Evolutionary conservation across 2,113 vertebrate genomes (phyloP), one percentile per base, ranked within the genome.

Genomic region (Rhinoderma darwinii): DNA sequence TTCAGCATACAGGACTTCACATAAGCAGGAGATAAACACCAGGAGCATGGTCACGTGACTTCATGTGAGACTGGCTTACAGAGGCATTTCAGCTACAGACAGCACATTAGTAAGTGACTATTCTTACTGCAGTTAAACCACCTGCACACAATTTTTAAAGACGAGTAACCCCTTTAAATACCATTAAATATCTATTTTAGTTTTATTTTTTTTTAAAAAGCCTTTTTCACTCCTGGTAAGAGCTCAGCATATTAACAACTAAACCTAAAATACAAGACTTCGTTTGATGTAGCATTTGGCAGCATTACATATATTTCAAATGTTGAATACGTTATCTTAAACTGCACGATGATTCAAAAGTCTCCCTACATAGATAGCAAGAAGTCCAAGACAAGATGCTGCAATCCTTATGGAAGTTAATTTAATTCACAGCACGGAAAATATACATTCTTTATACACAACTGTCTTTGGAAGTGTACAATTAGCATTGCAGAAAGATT

Each of bases 391-490:
- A 43, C 56, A 39, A 41, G 66, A 72, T 25, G 15, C 61, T 89
- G 73, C 47, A 73, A 20, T 79, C 54, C 77, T 89, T 50, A 66
- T 11, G 86, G 61, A 61, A 87, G 80, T 75, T 86, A 41, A 43
- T 88, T 68, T 89, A 79, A 88, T 81, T 89, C 18, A 41, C 73
- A 73, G 54, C 61, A 61, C 20, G 12, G 30, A 8, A 87, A 89
- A 88, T 81, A 63, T 22, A 50, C 11, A 87, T 32, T 9, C 75
- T 88, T 90, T 87, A 82, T 79, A n/a, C 84, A 70, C 56, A 59
- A 61, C 5, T 39, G 54, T 75, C 89, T 92, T 90, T 80, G 22
- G 56, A 80, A 68, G 41, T 17, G 2, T 18, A 20, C 15, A 73
- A 25, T 85, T 50, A 79, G 51, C 10, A 18, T 76, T 82, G 22